Evolutionary conservation across 2,113 vertebrate species (phyloP).

Genomic region (Actinemys pallida): DNA sequence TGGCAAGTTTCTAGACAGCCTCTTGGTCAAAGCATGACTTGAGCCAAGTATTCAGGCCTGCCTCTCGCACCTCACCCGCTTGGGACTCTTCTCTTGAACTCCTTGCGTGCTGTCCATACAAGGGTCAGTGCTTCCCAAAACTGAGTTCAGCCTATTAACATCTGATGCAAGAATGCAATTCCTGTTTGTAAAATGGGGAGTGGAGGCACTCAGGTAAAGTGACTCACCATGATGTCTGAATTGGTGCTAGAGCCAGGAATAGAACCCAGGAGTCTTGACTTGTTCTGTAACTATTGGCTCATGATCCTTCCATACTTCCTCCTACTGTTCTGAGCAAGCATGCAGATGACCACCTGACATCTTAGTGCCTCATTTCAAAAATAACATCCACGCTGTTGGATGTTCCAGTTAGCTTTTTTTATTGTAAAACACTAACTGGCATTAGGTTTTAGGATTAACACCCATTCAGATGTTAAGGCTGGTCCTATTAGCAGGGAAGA

Average conservation of each 20-base stretch:
- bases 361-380: background rate
- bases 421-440: background rate
- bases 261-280: slow-evolving; percentile 63
- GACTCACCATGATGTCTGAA: background rate
- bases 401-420: background rate
- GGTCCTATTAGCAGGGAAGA: background rate
- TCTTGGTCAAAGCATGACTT: background rate
- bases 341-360: slow-evolving; percentile 37
- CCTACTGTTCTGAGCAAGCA: slow-evolving; percentile 24
- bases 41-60: background rate
- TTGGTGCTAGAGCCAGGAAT: slow-evolving; percentile 61
- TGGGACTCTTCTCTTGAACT: fast-evolving
- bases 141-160: background rate
- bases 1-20: background rate
- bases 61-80: background rate
- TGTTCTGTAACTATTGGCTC: slow-evolving; percentile 63
- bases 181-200: slow-evolving; percentile 34
- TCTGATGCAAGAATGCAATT: background rate
- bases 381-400: background rate
- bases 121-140: background rate
- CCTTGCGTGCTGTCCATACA: background rate
- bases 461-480: background rate
- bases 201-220: background rate
- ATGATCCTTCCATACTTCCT: slow-evolving; percentile 42
- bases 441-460: background rate